Base-by-base conservation (phyloP, 2,888 invertebrate genomes). In the Epistrophe eligans region DNA sequence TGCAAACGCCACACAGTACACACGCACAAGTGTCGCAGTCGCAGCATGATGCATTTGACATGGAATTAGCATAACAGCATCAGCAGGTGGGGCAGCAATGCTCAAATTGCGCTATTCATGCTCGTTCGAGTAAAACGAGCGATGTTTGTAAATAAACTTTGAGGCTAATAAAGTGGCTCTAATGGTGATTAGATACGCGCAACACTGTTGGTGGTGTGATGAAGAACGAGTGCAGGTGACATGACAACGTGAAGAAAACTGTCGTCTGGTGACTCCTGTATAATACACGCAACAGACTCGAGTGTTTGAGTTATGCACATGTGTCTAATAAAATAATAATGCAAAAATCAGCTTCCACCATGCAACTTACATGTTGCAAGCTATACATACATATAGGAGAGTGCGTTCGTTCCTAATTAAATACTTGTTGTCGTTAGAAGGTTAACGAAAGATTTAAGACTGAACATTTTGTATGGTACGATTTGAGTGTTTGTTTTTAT, bases 131-230 rank as follows among this genome's bases (percentile, higher is more conserved):
- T 82, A 50, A 77, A 74, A 82, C 77, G 85, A 74, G 77, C 71
- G 58, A 82, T 85, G 82, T 82, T 85, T 85, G 85, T 77, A 85
- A 85, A 85, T 79, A 85, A 85, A 85, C 85, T 85, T 82, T 70
- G 74, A 74, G 81, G 50, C 77, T 81, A 73, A 77, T 85, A 77
- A 85, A 85, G 81, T 85, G 77, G 52, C 77, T 85, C 85, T 82
- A 85, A 79, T 79, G 82, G 70, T 77, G 85, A 85, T 85, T 82
- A 85, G 85, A 71, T 81, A 77, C 67, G 67, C 66, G 45, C 58
- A 40, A 45, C 48, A 77, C 24, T 58, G 52, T 35, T 58, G 76
- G 70, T 43, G 73, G 72, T 40, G 74, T 52, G 72, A 60, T 67
- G 82, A 72, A 64, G 66, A 82, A 50, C 82, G 58, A 64, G 66